These are phyloP conservation scores for Oenanthe oenanthe DNA, from an alignment of 2,113 vertebrate genomes.

Conservation along the genomic window DNA sequence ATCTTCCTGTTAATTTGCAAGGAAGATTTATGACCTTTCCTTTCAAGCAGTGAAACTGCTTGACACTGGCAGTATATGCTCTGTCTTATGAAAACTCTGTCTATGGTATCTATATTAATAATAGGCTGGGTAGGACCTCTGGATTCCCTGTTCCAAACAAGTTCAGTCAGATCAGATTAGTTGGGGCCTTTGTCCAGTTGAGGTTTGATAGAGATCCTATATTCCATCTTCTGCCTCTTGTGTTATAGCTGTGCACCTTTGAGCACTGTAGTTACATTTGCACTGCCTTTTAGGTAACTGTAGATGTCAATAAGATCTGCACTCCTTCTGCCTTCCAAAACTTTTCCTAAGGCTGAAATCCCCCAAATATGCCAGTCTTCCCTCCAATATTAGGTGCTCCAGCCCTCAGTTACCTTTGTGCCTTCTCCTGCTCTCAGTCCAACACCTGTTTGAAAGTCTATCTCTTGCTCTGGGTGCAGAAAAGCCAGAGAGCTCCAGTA, in stretches of 20 bases:
- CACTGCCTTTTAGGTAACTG: not conserved
- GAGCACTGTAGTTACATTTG: not conserved
- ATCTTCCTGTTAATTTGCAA: not conserved
- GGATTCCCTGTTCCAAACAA: not conserved
- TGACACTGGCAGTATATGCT: no score
- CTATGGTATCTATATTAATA: not conserved
- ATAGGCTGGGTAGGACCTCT: not conserved
- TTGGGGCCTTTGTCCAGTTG: accelerated
- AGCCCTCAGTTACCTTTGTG: not conserved
- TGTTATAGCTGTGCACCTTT: not conserved
- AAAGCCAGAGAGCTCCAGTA: not conserved
- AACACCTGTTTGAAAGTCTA: not conserved
- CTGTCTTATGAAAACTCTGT: not conserved
- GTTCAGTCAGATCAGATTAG: not conserved
- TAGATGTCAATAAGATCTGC: not conserved
- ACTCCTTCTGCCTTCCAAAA: not conserved
- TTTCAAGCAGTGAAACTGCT: no score
- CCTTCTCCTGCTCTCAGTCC: not conserved
- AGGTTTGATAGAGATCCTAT: not conserved
- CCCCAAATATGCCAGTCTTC: not conserved
- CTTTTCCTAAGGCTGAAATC: not conserved
- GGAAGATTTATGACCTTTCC: not conserved
- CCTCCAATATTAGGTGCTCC: not conserved
- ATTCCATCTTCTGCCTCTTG: not conserved
- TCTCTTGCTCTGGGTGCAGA: not conserved